Base-by-base conservation (phyloP, 1,140 invertebrate species). In the Atta colombica region DNA sequence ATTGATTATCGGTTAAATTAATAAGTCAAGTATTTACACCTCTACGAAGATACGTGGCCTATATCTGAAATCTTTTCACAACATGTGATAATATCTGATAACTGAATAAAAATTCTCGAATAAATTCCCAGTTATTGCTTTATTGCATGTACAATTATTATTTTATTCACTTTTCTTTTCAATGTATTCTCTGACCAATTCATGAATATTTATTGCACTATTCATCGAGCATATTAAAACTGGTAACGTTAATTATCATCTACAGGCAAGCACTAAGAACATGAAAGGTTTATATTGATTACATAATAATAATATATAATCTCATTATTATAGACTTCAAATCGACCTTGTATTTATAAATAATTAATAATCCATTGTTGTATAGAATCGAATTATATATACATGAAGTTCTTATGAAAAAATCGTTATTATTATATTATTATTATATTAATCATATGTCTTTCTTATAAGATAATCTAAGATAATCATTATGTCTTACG, bases 1-100 rank as follows among this genome's bases (percentile, higher is more conserved):
- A 69, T 81, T 21, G 31, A 74, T 74, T 74, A 84, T 84, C 55
- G 53, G n/a, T 74, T 51, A 84, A 61, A 61, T 84, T 74, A 84
- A 84, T 60, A 75, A 75, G 80, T 82, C 35, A 78, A 85, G 84
- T 78, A 85, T 65, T 68, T 55, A 39, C 58, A 45, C 21, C 28
- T 63, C 8, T 45, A 55, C 18, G 28, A 8, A 84, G 28, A 84
- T 58, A 74, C 31, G 45, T 80, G 51, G 21, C 63, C 25, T 80
- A 80, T 80, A 85, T 85, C 72, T 78, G 60, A 55, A 72, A 61
- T 63, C n/a, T 84, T 75, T 74, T 75, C 58, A 18, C 39, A 3
- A 35, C 10, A 31, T 21, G 28, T 75, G 80, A 84, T 84, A 84
- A 84, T 61, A 31, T 63, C 74, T 84, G 69, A 75, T 74, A 75